These are phyloP conservation scores for Folsomia candida DNA, from an alignment of 2,888 invertebrate species.

Conservation along the genomic window DNA sequence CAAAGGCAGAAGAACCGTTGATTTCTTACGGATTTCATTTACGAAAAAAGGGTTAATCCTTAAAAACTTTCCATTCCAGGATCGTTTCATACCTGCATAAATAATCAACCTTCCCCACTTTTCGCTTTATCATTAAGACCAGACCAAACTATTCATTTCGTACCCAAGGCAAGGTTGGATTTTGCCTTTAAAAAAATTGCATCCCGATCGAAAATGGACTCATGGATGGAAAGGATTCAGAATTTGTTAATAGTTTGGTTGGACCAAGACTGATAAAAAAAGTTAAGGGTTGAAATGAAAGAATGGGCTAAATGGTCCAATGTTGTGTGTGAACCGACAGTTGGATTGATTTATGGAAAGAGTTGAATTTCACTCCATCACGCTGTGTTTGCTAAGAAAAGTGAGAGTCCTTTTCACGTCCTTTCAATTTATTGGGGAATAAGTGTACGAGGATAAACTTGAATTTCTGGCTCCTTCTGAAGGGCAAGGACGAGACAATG, in stretches of 20 bases:
- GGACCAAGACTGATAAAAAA: not conserved
- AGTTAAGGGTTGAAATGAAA: not conserved
- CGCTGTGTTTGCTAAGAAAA: constrained; percentile 24
- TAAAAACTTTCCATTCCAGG: too few species aligned
- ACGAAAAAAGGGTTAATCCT: too few species aligned
- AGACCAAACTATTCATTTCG: too few species aligned
- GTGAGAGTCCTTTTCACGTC: constrained; percentile 16
- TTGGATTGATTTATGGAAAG: constrained; percentile 40
- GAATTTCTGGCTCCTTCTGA: not conserved
- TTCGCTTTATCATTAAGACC: too few species aligned
- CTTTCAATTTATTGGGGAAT: constrained; percentile 5
- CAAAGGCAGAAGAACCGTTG: too few species aligned
- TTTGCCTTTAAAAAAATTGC: too few species aligned
- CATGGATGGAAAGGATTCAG: not conserved
- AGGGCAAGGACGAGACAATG: constrained; percentile 10
- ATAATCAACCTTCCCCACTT: too few species aligned
- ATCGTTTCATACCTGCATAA: too few species aligned
- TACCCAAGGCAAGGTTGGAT: too few species aligned
- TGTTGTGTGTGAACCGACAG: constrained; percentile 18
- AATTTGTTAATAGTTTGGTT: not conserved
- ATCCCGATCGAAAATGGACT: constrained; percentile 10
- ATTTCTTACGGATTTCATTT: too few species aligned
- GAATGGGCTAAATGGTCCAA: not conserved
- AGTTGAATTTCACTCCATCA: constrained; percentile 37
- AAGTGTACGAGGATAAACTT: not conserved